phyloP scores from a whole-genome alignment of 2,797 vertebrate genomes.

The Hippopotamyrus pictus region DNA sequence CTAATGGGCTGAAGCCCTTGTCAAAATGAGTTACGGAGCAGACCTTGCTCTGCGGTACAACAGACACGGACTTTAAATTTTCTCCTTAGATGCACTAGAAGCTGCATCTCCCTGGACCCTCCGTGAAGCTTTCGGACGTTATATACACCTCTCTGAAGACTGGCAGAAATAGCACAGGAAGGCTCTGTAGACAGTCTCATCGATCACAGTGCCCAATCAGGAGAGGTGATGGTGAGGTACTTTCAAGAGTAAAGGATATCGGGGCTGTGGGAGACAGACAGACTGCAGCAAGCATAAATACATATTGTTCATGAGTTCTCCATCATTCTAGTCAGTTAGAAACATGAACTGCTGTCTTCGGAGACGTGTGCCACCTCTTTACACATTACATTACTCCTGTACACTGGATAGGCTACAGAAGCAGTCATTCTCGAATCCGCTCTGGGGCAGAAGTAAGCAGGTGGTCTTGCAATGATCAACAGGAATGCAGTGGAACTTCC shows the following conservation, averaged over 20 bases:
- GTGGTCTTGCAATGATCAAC: not conserved
- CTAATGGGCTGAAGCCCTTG: conserved; percentile 27
- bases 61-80: conserved; percentile 41
- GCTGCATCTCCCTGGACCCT: conserved; percentile 12
- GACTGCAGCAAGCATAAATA: not conserved
- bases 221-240: not conserved
- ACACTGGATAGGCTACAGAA: not conserved
- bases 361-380: not conserved
- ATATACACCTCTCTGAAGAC: conserved; percentile 12
- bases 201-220: not conserved
- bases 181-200: not conserved
- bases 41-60: conserved; percentile 26
- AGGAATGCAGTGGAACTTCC: not conserved
- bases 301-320: not conserved
- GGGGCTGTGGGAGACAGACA: not conserved
- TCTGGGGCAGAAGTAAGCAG: not conserved
- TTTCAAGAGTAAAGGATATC: not conserved
- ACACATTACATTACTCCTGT: not conserved
- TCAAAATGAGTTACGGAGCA: conserved; percentile 35
- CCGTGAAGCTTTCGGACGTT: not conserved
- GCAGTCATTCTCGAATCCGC: not conserved
- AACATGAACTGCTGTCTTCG: not conserved
- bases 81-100: not conserved
- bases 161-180: conserved; percentile 22
- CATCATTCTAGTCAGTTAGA: not conserved